These are phyloP conservation scores for Palythoa grandiflora DNA, from an alignment of 92 coral and sea anemone species.

Conservation along the genomic window DNA sequence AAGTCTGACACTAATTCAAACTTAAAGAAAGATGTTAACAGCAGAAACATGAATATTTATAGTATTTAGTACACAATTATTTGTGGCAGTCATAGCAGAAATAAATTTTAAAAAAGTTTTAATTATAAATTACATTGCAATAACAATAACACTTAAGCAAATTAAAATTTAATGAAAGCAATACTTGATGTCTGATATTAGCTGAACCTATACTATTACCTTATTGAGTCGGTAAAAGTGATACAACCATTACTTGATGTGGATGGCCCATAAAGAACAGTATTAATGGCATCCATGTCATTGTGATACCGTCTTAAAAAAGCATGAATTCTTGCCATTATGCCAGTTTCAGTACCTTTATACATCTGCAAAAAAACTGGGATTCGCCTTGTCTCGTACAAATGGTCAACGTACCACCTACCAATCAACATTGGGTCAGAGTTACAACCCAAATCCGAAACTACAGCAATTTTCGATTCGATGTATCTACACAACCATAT, in stretches of 20 bases:
- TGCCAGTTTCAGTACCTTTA: background rate
- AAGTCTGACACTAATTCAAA: too few species aligned
- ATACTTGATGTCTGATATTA: too few species aligned
- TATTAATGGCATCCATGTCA: background rate
- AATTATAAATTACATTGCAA: too few species aligned
- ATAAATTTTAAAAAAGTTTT: too few species aligned
- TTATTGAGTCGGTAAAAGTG: too few species aligned
- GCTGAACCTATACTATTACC: too few species aligned
- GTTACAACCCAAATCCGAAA: background rate
- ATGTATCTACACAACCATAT: background rate
- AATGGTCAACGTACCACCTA: background rate
- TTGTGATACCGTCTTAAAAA: background rate
- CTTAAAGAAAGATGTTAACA: too few species aligned
- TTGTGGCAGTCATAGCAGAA: too few species aligned
- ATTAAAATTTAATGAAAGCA: too few species aligned
- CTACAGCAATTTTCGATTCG: background rate
- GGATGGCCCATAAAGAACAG: background rate
- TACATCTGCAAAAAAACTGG: background rate
- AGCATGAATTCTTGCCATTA: background rate
- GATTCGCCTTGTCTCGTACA: background rate
- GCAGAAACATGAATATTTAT: too few species aligned
- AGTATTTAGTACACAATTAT: too few species aligned
- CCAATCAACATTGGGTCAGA: slow-evolving; percentile 12
- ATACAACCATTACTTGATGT: background rate
- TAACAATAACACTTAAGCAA: too few species aligned